These are phyloP conservation scores for Drosophila pullipes DNA, from an alignment of 2,888 invertebrate species.

Conservation along the genomic window DNA sequence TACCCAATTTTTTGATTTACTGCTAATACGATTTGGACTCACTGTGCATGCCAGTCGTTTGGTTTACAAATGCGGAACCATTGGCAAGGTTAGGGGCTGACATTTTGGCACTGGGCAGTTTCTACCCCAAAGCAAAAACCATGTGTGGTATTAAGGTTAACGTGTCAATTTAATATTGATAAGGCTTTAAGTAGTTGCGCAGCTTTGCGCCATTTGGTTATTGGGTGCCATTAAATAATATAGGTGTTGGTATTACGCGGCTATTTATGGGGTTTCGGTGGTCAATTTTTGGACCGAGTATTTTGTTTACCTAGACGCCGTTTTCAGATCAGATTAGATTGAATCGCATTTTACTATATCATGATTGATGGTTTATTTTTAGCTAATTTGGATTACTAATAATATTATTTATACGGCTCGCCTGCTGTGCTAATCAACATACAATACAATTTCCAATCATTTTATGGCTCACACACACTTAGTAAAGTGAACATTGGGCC, in stretches of 20 bases:
- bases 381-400: slow-evolving; percentile 73
- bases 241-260: slow-evolving; percentile 5
- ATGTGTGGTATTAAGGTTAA: slow-evolving; percentile 61
- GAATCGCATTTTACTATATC: slow-evolving; percentile 51
- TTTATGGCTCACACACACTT: slow-evolving; percentile 37
- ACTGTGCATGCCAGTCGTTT: slow-evolving; percentile 33
- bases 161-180: slow-evolving; percentile 62
- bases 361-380: slow-evolving; percentile 77
- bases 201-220: slow-evolving; percentile 6
- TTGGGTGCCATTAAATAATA: slow-evolving; percentile 23
- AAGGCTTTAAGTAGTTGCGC: slow-evolving; percentile 38
- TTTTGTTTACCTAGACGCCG: slow-evolving; percentile 78
- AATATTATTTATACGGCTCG: slow-evolving; percentile 54
- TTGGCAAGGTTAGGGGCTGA: slow-evolving; percentile 47
- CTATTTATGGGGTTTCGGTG: slow-evolving; percentile 18
- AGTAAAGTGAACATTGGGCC: slow-evolving; percentile 58
- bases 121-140: slow-evolving; percentile 39
- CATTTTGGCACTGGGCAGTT: slow-evolving; percentile 57
- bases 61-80: slow-evolving; percentile 62
- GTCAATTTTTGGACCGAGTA: slow-evolving; percentile 40
- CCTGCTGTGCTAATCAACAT: slow-evolving; percentile 55
- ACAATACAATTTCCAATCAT: slow-evolving; percentile 13
- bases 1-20: neutral
- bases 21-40: slow-evolving; percentile 12
- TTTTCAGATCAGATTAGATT: slow-evolving; percentile 70